phyloP scores from a whole-genome alignment of 2,113 vertebrate genomes.

The Struthio camelus region DNA sequence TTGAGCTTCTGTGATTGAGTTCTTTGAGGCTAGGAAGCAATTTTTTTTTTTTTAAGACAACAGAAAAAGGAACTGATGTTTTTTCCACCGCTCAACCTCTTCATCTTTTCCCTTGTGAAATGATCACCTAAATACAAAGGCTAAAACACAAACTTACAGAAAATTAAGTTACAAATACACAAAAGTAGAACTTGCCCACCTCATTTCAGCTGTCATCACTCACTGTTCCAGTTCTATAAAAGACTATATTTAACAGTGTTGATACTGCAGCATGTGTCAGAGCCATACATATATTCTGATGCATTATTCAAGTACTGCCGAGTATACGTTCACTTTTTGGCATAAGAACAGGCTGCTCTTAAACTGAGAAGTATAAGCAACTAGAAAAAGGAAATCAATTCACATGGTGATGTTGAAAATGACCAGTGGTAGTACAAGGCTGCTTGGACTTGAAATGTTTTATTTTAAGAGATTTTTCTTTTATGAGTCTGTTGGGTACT shows the following conservation, averaged over 20 bases:
- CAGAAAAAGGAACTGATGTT: not conserved
- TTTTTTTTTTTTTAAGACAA: no score
- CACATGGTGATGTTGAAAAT: not conserved
- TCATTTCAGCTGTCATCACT: constrained; percentile 68
- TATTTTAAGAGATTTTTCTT: not conserved
- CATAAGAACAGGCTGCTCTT: constrained; percentile 25
- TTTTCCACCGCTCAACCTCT: not conserved
- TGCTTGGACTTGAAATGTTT: not conserved
- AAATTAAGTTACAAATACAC: constrained; percentile 45
- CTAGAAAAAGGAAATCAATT: constrained; percentile 20
- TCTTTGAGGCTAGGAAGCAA: not conserved
- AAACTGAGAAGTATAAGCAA: not conserved
- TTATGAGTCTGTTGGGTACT: not conserved
- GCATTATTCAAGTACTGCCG: constrained; percentile 70
- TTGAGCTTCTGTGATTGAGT: not conserved
- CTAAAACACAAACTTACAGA: constrained; percentile 22
- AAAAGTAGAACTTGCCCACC: constrained; percentile 57
- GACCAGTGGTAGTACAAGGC: not conserved
- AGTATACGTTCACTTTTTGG: constrained; percentile 48
- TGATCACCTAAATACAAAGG: constrained; percentile 26
- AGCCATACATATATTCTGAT: constrained; percentile 60
- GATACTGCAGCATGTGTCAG: constrained; percentile 69
- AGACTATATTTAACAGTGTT: constrained; percentile 69
- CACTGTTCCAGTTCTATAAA: constrained; percentile 59
- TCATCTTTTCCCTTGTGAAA: constrained; percentile 27